Evolutionary conservation across 2,113 vertebrate species (phyloP).

Genomic region (Amblyopsis rosae): DNA sequence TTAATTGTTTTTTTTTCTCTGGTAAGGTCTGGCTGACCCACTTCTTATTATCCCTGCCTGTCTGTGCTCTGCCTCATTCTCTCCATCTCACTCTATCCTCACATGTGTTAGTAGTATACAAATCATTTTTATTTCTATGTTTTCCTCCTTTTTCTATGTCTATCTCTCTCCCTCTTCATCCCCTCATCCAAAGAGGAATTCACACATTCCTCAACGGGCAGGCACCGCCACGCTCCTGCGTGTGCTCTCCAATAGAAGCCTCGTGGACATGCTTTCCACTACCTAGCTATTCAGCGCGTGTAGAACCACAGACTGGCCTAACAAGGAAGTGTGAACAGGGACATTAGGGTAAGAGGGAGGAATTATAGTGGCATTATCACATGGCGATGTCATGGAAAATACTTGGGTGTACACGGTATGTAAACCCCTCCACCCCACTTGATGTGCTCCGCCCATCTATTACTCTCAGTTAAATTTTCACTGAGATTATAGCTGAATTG

Average conservation of each 20-base stretch:
- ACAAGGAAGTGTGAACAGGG: neutral
- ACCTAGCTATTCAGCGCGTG: conserved; percentile 24
- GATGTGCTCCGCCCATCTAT: neutral
- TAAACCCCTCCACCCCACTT: conserved; percentile 5
- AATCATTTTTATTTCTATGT: too few relatives aligned
- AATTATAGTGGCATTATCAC: neutral
- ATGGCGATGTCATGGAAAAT: conserved; percentile 22
- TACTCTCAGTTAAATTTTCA: too few relatives aligned
- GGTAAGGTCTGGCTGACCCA: conserved; percentile 8
- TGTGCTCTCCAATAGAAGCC: conserved; percentile 29
- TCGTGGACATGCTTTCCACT: conserved; percentile 11
- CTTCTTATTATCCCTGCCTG: conserved; percentile 2
- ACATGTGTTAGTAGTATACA: neutral
- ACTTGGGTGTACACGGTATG: conserved; percentile 16
- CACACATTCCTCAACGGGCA: conserved; percentile 51
- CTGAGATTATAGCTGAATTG: too few relatives aligned
- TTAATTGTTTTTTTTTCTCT: neutral
- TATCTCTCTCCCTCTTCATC: conserved; percentile 14
- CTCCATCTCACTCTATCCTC: neutral
- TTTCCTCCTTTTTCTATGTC: neutral
- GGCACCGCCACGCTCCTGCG: conserved; percentile 23
- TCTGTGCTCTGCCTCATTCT: neutral
- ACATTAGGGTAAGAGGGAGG: neutral
- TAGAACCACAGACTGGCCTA: neutral
- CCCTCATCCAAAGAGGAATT: conserved; percentile 45